A percentile compares a stretch with the other conserved stretches of the same genome.
These are phyloP conservation scores for Diphyllodes magnificus DNA, from an alignment of 2,113 vertebrate genomes.

Conservation along the genomic window DNA sequence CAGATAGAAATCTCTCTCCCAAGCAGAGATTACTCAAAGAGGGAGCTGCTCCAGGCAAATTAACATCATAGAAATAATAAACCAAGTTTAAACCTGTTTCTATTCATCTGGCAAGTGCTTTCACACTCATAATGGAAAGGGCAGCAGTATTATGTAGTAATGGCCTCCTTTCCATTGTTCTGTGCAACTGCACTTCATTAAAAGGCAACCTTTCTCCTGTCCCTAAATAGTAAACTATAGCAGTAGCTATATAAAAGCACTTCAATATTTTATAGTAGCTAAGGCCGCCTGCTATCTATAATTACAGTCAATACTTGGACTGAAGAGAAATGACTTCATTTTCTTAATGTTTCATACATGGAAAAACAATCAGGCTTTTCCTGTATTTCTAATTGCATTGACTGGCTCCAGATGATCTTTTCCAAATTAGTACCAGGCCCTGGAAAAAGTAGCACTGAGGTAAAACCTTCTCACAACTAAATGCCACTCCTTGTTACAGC, in stretches of 20 bases:
- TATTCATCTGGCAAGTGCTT: constrained; percentile 29
- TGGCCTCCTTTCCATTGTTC: background rate
- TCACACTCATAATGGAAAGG: constrained; percentile 46
- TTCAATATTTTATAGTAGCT: constrained; percentile 57
- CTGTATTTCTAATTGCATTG: constrained; percentile 65
- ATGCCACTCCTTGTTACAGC: constrained; percentile 10
- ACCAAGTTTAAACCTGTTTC: constrained; percentile 21
- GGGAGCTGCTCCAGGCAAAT: constrained; percentile 9
- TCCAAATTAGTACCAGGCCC: constrained; percentile 58
- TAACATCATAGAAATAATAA: constrained; percentile 13
- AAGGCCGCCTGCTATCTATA: constrained; percentile 60
- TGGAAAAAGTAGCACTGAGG: constrained; percentile 38
- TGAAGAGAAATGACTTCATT: constrained; percentile 64
- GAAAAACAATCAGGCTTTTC: constrained; percentile 67
- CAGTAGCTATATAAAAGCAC: constrained; percentile 35
- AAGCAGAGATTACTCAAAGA: background rate
- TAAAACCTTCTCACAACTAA: constrained; percentile 26
- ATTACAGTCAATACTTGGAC: constrained; percentile 65
- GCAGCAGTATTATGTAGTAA: constrained; percentile 12
- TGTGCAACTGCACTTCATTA: constrained; percentile 58
- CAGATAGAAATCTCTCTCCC: background rate
- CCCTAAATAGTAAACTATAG: constrained; percentile 56
- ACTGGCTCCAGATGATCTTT: constrained; percentile 51
- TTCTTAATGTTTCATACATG: constrained; percentile 70
- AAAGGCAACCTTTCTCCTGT: constrained; percentile 18